These are phyloP conservation scores for Daphoenositta chrysoptera DNA, from an alignment of 2,113 vertebrate species.

Conservation along the genomic window DNA sequence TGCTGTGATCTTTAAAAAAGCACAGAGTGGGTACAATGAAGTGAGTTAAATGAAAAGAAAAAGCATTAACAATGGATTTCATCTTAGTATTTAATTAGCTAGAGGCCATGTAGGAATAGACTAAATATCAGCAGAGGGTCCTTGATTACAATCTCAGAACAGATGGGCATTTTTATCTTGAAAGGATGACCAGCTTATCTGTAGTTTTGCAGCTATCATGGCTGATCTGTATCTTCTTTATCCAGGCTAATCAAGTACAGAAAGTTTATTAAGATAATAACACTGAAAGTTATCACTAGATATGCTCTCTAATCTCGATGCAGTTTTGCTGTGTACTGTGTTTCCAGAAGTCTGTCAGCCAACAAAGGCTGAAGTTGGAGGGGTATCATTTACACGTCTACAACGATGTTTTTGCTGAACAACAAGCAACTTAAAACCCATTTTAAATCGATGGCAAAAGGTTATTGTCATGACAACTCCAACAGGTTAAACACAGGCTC, in stretches of 20 bases:
- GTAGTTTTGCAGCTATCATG: conserved; percentile 57
- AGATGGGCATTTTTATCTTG: conserved; percentile 75
- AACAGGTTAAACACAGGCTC: conserved; percentile 20
- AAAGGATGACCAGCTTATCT: conserved; percentile 76
- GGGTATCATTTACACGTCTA: conserved; percentile 21
- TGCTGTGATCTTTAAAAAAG: conserved; percentile 1
- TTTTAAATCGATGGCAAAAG: conserved; percentile 54
- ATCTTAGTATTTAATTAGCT: conserved; percentile 72
- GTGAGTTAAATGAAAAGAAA: conserved; percentile 13
- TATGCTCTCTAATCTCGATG: conserved; percentile 67
- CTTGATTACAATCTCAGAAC: conserved; percentile 74
- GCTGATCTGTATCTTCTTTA: conserved; percentile 73
- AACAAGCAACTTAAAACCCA: conserved; percentile 27
- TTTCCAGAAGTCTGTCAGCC: conserved; percentile 50
- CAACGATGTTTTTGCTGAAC: not conserved
- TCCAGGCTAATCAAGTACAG: conserved; percentile 73
- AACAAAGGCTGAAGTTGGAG: conserved; percentile 14
- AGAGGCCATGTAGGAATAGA: conserved; percentile 56
- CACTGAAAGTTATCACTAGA: conserved; percentile 59
- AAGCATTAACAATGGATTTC: conserved; percentile 50
- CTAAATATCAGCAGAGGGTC: conserved; percentile 54
- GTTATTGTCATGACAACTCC: conserved; percentile 43
- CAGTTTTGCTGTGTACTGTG: conserved; percentile 33
- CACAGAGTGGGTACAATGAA: not conserved
- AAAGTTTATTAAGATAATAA: conserved; percentile 80